These are phyloP conservation scores for Platerodrilus igneus DNA, from an alignment of 2,888 invertebrate species.

Conservation along the genomic window DNA sequence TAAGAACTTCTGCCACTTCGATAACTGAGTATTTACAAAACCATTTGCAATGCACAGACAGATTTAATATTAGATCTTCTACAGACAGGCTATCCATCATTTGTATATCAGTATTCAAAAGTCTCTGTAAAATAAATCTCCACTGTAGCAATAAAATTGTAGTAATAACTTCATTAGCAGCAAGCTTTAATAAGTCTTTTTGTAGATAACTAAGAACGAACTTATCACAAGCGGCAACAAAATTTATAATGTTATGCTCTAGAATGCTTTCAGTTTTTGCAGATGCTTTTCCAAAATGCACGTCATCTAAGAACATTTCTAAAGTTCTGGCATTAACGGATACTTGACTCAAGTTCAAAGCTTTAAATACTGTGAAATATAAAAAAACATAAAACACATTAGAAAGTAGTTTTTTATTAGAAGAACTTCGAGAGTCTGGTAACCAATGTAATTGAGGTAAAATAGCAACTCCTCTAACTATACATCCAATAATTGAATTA, in stretches of 20 bases:
- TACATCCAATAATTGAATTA: too few relatives aligned
- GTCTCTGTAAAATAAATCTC: slow-evolving; percentile 45
- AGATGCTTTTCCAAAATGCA: slow-evolving; percentile 45
- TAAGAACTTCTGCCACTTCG: slow-evolving; percentile 29
- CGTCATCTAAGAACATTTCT: slow-evolving; percentile 49
- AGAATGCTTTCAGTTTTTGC: slow-evolving; percentile 54
- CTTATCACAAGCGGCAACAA: slow-evolving; percentile 49
- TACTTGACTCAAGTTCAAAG: too few relatives aligned
- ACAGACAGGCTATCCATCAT: slow-evolving; percentile 26
- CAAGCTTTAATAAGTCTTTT: slow-evolving; percentile 37
- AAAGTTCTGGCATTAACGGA: too few relatives aligned
- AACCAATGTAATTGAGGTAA: slow-evolving; percentile 41
- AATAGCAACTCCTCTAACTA: too few relatives aligned
- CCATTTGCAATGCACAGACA: slow-evolving; percentile 72
- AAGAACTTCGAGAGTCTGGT: too few relatives aligned
- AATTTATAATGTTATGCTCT: slow-evolving; percentile 51
- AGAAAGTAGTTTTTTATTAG: too few relatives aligned
- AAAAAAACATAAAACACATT: too few relatives aligned
- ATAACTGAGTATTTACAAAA: slow-evolving; percentile 59
- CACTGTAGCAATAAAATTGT: slow-evolving; percentile 53
- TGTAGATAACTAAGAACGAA: slow-evolving; percentile 47
- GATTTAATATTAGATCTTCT: slow-evolving; percentile 55
- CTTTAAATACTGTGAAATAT: too few relatives aligned
- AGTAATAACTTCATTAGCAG: slow-evolving; percentile 45
- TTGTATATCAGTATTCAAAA: slow-evolving; percentile 40